phyloP scores from a whole-genome alignment of 2,113 vertebrate genomes.

The Sinocyclocheilus grahami region DNA sequence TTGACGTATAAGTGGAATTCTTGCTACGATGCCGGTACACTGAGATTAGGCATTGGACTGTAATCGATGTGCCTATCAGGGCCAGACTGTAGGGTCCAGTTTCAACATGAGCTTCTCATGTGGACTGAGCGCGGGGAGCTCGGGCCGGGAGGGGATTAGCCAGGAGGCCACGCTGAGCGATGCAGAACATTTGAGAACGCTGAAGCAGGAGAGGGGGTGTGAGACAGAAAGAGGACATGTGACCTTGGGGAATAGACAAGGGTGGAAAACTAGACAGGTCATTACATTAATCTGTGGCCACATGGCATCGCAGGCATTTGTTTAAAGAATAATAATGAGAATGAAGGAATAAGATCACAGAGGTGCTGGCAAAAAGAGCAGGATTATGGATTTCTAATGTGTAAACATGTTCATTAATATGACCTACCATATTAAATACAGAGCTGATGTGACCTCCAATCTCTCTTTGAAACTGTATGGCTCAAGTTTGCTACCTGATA shows the following conservation, averaged over 20 bases:
- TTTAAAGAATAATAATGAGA: constrained; percentile 46
- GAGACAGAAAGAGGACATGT: constrained; percentile 72
- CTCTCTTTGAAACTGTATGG: constrained; percentile 8
- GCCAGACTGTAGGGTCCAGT: constrained; percentile 86
- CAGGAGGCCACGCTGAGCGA: constrained; percentile 86
- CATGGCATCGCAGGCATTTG: constrained; percentile 45
- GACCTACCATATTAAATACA: constrained; percentile 1
- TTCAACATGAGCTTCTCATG: constrained; percentile 80
- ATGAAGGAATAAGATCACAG: constrained; percentile 41
- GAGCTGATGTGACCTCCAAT: background rate
- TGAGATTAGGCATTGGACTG: constrained; percentile 84
- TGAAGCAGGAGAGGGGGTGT: constrained; percentile 68
- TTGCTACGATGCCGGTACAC: constrained; percentile 80
- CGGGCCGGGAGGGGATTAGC: constrained; percentile 89
- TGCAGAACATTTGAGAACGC: constrained; percentile 90
- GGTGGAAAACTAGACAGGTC: constrained; percentile 80
- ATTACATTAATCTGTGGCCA: constrained; percentile 78
- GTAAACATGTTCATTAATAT: constrained; percentile 26
- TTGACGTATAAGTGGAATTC: constrained; percentile 92
- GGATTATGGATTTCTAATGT: background rate
- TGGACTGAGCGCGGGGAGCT: constrained; percentile 83
- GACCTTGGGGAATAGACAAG: constrained; percentile 77
- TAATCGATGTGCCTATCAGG: constrained; percentile 91
- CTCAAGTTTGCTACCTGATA: constrained; percentile 56
- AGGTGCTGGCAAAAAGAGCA: background rate